Base-by-base conservation (phyloP, 2,888 invertebrate genomes). In the Lordiphosa fenestrarum region DNA sequence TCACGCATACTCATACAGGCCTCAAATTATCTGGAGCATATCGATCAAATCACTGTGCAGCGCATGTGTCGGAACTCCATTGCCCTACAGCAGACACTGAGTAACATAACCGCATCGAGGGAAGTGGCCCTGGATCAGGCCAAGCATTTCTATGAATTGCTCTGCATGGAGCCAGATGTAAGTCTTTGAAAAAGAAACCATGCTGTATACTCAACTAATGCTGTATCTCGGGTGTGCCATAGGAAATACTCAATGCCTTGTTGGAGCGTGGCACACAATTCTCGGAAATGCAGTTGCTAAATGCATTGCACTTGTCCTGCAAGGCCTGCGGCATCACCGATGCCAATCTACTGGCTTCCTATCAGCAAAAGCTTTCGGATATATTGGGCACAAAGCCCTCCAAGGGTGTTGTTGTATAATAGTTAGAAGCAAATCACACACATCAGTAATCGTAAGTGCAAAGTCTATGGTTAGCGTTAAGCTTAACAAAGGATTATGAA, bases 121-220 rank as follows among this genome's bases (percentile, higher is more conserved):
- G 95, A 96, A 90, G 91, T 95, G 10, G 95, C 95, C 13, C 91
- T 98, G 75, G 97, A 98, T 89, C 94, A 96, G 84, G 98, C 98
- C 0, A 92, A 96, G 80, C 93, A 94, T 72, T 98, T 96, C 90
- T 95, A 96, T 85, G 96, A 97, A 80, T 91, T 98, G 71, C 93
- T 98, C 61, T 94, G 95, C 71, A 92, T 94, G 81, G 92, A 94
- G 19, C 96, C 96, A 0, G 95, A 97, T 90, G 96, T 95, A 88
- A 90, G 90, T 30, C 3, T 0, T 7, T 82, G 23, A 0, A 33
- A 25, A 13, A 38, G 10, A 12, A 7, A 50, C 5, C 3, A 1
- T 4, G 4, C 3, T 21, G 2, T 7, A 6, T 6, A 6, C n/a
- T 4, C 1, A 21, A 39, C 9, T 21, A 10, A 25, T 41, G 15